Base-by-base conservation (phyloP, 2,113 vertebrate species). In the Thryonomys swinderianus region DNA sequence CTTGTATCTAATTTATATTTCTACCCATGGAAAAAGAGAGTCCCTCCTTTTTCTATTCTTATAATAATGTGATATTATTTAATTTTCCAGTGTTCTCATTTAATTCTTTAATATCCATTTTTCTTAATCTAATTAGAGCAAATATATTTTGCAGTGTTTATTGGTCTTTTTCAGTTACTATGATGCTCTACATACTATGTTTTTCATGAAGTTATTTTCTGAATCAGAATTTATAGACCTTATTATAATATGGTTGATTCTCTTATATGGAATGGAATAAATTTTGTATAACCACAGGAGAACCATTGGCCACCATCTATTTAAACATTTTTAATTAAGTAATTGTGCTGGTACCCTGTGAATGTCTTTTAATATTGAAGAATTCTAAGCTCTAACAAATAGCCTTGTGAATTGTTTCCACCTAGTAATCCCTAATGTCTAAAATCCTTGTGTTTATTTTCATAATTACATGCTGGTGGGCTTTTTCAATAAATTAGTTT, bases 281-380 rank as follows among this genome's bases (percentile, higher is more conserved):
- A 37, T 88, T 96, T 90, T 61, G 32, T 34, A 78, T 40, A 79
- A 37, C 42, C 30, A 74, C 25, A 74, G 4, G 61, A 67, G 81
- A 53, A 79, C 34, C 32, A 67, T 34, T 21, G 53, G 25, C 51
- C 21, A 76, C 37, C 10, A 40, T 84, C 78, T 64, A 71, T 74
- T 96, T 85, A 95, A 93, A 86, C 73, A 57, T 42, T 87, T 92
- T 51, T 45, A 79, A n/a, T 83, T 96, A 95, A 85, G 40, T 74
- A 67, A 74, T 89, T 93, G 81, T 93, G 51, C 32, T 57, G 74
- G 32, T 23, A 83, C 42, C 18, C 18, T 21, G 2, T 67, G 66
- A 71, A 66, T 86, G 13, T 92, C 76, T 93, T 95, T 88, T 85
- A 85, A 85, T 79, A 88, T 10, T 12, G 9, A 87, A 81, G 59